Percentiles rank a stretch among this genome's conserved stretches.
phyloP scores from a whole-genome alignment of 2,113 vertebrate species.

The Hypanus sabinus region DNA sequence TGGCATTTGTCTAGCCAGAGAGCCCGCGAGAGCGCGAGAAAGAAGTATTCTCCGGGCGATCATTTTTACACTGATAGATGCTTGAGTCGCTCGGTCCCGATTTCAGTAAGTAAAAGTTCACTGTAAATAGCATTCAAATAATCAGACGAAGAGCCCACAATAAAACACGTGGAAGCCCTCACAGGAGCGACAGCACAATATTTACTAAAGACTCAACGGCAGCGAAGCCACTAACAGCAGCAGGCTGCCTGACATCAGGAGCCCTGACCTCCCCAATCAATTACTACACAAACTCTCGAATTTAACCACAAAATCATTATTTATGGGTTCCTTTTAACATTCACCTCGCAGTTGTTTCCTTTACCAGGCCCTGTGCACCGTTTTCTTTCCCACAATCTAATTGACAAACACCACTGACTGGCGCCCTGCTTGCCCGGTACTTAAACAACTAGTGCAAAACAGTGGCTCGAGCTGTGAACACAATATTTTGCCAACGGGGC shows the following conservation, averaged over 20 bases:
- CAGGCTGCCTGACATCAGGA: slow-evolving; percentile 42
- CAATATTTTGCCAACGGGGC: not conserved
- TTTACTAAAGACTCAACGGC: slow-evolving; percentile 44
- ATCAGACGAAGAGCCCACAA: slow-evolving; percentile 44
- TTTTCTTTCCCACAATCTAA: not conserved
- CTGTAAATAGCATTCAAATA: slow-evolving; percentile 47
- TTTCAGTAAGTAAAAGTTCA: slow-evolving; percentile 44
- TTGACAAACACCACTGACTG: slow-evolving; percentile 1
- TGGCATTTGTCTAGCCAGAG: slow-evolving; percentile 40
- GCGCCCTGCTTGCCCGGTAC: not conserved
- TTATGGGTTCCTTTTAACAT: slow-evolving; percentile 36
- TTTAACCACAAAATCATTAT: slow-evolving; percentile 44
- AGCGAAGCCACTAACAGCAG: slow-evolving; percentile 37
- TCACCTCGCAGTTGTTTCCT: slow-evolving; percentile 28
- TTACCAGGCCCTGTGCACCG: not conserved
- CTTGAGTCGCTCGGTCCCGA: slow-evolving; percentile 35
- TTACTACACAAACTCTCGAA: slow-evolving; percentile 42
- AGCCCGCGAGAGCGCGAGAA: not conserved
- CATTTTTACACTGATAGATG: slow-evolving; percentile 33
- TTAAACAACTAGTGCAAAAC: not conserved
- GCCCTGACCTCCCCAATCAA: slow-evolving; percentile 45
- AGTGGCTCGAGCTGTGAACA: not conserved
- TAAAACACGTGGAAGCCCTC: slow-evolving; percentile 45
- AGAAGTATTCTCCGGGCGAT: slow-evolving; percentile 26
- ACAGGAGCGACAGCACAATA: slow-evolving; percentile 46